phyloP scores from a whole-genome alignment of 2,797 vertebrate species.

The Microctenopoma steveboyesi region DNA sequence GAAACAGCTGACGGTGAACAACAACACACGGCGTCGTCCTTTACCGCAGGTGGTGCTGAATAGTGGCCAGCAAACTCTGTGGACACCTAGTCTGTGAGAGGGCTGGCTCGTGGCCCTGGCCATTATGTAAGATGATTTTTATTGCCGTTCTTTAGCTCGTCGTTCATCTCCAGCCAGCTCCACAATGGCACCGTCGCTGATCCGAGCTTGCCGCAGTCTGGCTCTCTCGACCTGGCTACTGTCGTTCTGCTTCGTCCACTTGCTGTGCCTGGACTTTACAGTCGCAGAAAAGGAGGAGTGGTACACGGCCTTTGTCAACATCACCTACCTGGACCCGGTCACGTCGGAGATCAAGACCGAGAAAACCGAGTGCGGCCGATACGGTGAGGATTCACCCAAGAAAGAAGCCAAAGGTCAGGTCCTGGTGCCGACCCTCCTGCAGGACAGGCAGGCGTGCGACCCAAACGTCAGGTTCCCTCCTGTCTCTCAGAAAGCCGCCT shows the following conservation, averaged over 20 bases:
- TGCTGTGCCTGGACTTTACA: conserved; percentile 96
- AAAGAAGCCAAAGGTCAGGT: conserved; percentile 91
- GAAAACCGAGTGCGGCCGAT: conserved; percentile 95
- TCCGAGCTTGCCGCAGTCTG: conserved; percentile 94
- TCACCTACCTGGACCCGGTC: conserved; percentile 91
- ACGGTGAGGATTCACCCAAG: conserved; percentile 96
- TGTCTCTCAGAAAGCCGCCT: conserved; percentile 77
- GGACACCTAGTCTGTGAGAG: background rate
- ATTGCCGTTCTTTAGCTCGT: conserved; percentile 1
- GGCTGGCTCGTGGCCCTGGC: background rate
- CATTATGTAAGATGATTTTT: background rate
- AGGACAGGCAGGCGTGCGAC: conserved; percentile 91
- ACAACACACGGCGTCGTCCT: conserved; percentile 53
- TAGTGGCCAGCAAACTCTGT: conserved; percentile 15
- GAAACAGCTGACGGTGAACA: conserved; percentile 67
- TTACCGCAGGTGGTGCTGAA: conserved; percentile 48
- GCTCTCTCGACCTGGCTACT: conserved; percentile 97
- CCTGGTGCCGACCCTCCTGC: conserved; percentile 80
- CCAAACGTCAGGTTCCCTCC: conserved; percentile 85
- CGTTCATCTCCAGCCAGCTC: conserved; percentile 47
- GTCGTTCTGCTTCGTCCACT: conserved; percentile 95
- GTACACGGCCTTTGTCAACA: conserved; percentile 99
- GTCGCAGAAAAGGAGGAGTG: conserved; percentile 98
- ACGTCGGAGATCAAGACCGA: conserved; percentile 87
- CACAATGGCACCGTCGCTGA: conserved; percentile 89